Evolutionary conservation across 2,113 vertebrate genomes (phyloP), one percentile per base, ranked within the genome.

Genomic region (Glaucidium brasilianum): DNA sequence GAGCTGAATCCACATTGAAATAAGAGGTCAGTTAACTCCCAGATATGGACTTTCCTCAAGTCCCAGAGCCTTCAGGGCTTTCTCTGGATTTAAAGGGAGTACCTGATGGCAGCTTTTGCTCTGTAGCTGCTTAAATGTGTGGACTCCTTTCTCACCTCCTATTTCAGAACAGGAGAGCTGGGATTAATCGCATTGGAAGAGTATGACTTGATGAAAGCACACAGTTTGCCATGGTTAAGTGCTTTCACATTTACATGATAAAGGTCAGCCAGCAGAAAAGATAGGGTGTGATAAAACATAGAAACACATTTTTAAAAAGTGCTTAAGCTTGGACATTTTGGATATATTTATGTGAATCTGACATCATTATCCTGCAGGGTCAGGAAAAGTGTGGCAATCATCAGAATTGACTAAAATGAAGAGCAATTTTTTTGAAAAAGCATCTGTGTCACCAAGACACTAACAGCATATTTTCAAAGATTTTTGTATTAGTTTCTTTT

Each of bases 201-300:
- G 39, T 43, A 68, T 23, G 47, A 59, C 63, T 90, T 86, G 94
- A 90, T 91, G 35, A 6, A 87, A 96, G 64, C 72, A 62, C 85
- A 87, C 2, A 2, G 76, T 75, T 80, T 96, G 83, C 58, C 69
- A 80, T 34, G 49, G 85, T 91, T 95, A 92, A 95, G 35, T 91
- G 73, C 56, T 94, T 96, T 96, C 95, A 95, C 39, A 87, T 95
- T 94, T 91, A 94, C 69, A 68, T 76, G 56, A 89, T 85, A 92
- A 95, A 96, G 94, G 96, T 94, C 94, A 96, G 92, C 76, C 80
- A 91, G 73, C 73, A 87, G 66, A 96, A 89, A 86, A 87, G 86
- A 64, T 15, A 68, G 35, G 5, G 43, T 78, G 56, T 49, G 68
- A 96, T 95, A 82, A 95, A 92, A 76, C 56, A 74, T 56, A 77